phyloP scores from a whole-genome alignment of 2,888 invertebrate genomes.

The Scaptomyza flava region DNA sequence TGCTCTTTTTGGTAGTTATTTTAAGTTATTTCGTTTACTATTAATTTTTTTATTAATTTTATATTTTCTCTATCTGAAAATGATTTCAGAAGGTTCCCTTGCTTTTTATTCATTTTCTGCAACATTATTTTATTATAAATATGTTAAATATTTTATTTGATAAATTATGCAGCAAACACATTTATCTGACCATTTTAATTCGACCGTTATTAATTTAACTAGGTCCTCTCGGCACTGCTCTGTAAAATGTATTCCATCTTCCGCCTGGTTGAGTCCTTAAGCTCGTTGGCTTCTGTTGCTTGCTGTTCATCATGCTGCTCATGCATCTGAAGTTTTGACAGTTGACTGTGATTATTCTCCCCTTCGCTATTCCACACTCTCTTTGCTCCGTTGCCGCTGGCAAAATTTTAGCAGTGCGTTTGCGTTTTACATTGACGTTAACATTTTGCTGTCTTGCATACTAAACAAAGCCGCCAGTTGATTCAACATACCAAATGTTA shows the following conservation, averaged over 20 bases:
- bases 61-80: too few species aligned
- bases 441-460: conserved; percentile 74
- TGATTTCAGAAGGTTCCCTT: too few species aligned
- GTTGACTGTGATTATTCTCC: conserved; percentile 71
- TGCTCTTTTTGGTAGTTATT: too few species aligned
- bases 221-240: neutral
- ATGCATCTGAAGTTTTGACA: conserved; percentile 76
- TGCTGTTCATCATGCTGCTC: conserved; percentile 65
- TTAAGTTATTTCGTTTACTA: too few species aligned
- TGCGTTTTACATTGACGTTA: conserved; percentile 73
- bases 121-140: too few species aligned
- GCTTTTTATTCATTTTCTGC: too few species aligned
- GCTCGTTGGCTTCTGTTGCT: conserved; percentile 14
- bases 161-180: too few species aligned
- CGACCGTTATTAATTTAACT: neutral
- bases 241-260: neutral
- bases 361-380: neutral
- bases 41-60: neutral
- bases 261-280: conserved; percentile 11
- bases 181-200: neutral
- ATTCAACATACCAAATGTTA: conserved; percentile 45
- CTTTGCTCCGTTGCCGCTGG: neutral
- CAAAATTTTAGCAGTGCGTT: conserved; percentile 70
- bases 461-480: conserved; percentile 63
- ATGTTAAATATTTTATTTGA: too few species aligned